These are phyloP conservation scores for Channa argus DNA, from an alignment of 2,113 vertebrate species.

Conservation along the genomic window DNA sequence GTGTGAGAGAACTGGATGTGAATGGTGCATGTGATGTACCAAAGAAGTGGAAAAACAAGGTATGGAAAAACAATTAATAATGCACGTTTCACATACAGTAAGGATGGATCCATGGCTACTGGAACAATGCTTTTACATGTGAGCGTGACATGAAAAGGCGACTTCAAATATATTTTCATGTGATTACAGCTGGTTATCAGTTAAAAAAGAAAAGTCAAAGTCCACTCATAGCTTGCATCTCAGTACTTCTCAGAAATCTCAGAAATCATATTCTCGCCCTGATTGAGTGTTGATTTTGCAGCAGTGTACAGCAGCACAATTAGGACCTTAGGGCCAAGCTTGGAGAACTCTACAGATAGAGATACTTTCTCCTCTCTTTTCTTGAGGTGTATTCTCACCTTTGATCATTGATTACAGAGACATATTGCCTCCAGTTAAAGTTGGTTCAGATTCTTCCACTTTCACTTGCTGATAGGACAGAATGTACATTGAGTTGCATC, in stretches of 20 bases:
- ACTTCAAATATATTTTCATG: background rate
- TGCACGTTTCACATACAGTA: constrained; percentile 42
- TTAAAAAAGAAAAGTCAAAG: background rate
- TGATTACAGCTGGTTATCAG: background rate
- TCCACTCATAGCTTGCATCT: background rate
- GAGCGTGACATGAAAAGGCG: background rate
- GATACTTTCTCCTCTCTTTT: background rate
- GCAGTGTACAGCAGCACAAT: too few species aligned
- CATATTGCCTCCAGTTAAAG: background rate
- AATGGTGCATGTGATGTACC: background rate
- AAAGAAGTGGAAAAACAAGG: constrained; percentile 16
- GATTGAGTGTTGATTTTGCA: too few species aligned
- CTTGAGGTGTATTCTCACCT: background rate
- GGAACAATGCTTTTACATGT: constrained; percentile 9
- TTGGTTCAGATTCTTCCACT: background rate
- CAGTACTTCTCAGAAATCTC: background rate
- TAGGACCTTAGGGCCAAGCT: background rate
- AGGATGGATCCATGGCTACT: constrained; percentile 31
- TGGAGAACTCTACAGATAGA: background rate
- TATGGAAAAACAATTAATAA: constrained; percentile 73
- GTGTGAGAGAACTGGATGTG: background rate
- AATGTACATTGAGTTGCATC: constrained; percentile 18
- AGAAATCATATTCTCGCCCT: too few species aligned
- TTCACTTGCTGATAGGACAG: background rate
- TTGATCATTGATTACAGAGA: background rate